Percentiles rank a stretch among this genome's conserved stretches.
Conservation (phyloP, 2,113 vertebrate species). For the Pithys albifrons region DNA sequence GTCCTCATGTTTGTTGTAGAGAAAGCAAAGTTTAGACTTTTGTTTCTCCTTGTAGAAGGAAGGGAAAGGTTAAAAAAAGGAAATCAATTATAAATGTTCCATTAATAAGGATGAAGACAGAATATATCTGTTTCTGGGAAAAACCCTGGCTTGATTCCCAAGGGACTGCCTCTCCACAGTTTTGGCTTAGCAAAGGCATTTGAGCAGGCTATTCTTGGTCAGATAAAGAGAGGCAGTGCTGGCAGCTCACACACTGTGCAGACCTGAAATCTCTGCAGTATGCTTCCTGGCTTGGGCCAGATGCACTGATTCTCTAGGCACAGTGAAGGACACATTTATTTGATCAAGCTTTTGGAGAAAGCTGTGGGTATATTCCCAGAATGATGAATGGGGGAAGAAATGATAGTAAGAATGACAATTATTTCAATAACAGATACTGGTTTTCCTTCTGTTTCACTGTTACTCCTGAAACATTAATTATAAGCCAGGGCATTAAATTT, state of each 20-base stretch:
- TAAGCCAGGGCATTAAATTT: neutral
- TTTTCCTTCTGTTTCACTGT: constrained; percentile 2
- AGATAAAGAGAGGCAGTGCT: constrained; percentile 13
- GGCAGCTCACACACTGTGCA: neutral
- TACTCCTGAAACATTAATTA: neutral
- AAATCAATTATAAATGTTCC: constrained; percentile 18
- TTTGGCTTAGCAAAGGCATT: constrained; percentile 2
- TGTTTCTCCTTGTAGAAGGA: neutral
- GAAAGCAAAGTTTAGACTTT: constrained; percentile 16
- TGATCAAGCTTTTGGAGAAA: constrained; percentile 5
- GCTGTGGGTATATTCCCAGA: neutral
- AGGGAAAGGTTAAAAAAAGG: constrained; percentile 16
- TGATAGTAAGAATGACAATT: neutral
- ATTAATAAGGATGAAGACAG: constrained; percentile 17
- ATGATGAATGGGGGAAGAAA: neutral
- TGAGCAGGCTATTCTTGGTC: constrained; percentile 12
- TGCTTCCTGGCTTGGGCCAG: neutral
- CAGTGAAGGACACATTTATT: constrained; percentile 16
- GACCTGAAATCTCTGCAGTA: constrained; percentile 9
- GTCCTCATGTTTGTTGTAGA: neutral
- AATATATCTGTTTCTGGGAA: constrained; percentile 37
- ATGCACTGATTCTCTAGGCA: neutral
- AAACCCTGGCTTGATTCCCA: neutral
- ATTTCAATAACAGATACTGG: neutral
- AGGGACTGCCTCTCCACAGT: neutral